These are phyloP conservation scores for Buathra laborator DNA, from an alignment of 2,888 invertebrate genomes.

Conservation along the genomic window DNA sequence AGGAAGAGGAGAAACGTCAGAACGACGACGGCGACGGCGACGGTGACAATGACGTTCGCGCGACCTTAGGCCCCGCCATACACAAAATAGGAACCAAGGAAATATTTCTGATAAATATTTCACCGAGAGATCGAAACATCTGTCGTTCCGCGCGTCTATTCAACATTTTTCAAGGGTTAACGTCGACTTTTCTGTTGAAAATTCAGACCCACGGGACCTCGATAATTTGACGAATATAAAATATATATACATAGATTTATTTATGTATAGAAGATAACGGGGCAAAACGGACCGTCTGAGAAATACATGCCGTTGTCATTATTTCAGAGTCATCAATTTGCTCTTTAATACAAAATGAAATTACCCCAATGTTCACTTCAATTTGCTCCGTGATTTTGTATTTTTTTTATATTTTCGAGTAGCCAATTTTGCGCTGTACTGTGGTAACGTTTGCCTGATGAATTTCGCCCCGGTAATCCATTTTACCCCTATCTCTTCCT, in stretches of 20 bases:
- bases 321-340: too few relatives aligned
- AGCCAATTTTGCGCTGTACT: too few relatives aligned
- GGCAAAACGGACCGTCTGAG: background rate
- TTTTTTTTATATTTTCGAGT: background rate
- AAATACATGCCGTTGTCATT: background rate
- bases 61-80: background rate
- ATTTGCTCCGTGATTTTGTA: background rate
- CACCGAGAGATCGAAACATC: slow-evolving; percentile 55
- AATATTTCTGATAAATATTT: slow-evolving; percentile 63
- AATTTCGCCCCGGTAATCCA: too few relatives aligned
- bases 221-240: too few relatives aligned
- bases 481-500: too few relatives aligned
- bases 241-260: too few relatives aligned
- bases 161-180: slow-evolving; percentile 24
- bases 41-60: slow-evolving; percentile 23
- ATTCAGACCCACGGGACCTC: background rate
- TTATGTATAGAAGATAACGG: too few relatives aligned
- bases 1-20: slow-evolving; percentile 41
- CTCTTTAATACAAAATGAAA: too few relatives aligned
- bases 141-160: slow-evolving; percentile 61
- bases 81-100: slow-evolving; percentile 19
- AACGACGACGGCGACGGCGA: slow-evolving; percentile 6
- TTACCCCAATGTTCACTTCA: too few relatives aligned
- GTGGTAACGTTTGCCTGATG: too few relatives aligned
- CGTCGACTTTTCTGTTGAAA: slow-evolving; percentile 30